These are phyloP conservation scores for Oncorhynchus nerka DNA, from an alignment of 2,113 vertebrate genomes.

Conservation along the genomic window DNA sequence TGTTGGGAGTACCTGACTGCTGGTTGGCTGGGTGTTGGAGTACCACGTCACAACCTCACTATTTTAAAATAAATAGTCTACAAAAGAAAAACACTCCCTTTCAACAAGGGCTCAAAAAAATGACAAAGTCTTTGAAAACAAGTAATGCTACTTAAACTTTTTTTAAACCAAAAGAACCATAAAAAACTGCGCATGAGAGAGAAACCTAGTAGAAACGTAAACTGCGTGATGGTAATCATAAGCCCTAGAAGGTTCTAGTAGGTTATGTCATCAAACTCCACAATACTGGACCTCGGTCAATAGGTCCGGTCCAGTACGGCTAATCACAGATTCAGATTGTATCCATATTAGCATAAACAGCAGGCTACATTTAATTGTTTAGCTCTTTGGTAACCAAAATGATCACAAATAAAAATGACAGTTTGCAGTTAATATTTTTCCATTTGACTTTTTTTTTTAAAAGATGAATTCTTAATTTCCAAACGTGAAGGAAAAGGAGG, in stretches of 20 bases:
- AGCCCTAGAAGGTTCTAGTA: slow-evolving; percentile 64
- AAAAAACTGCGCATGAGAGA: slow-evolving; percentile 78
- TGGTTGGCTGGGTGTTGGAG: slow-evolving; percentile 17
- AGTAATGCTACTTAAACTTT: slow-evolving; percentile 77
- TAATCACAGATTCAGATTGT: slow-evolving; percentile 34
- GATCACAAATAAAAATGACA: slow-evolving; percentile 65
- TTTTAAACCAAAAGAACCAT: slow-evolving; percentile 80
- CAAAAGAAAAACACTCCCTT: slow-evolving; percentile 68
- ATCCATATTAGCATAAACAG: slow-evolving; percentile 56
- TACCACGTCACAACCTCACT: slow-evolving; percentile 57
- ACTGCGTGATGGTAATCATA: slow-evolving; percentile 56
- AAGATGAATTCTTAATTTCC: slow-evolving; percentile 48
- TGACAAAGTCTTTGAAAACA: slow-evolving; percentile 79
- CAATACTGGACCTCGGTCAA: slow-evolving; percentile 9
- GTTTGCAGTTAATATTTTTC: slow-evolving; percentile 68
- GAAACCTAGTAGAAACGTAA: slow-evolving; percentile 76
- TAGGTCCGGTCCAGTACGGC: slow-evolving; percentile 11
- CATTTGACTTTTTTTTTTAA: slow-evolving; percentile 45
- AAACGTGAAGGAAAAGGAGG: slow-evolving; percentile 34
- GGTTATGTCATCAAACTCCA: slow-evolving; percentile 52
- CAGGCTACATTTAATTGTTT: slow-evolving; percentile 55
- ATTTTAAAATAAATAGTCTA: slow-evolving; percentile 90
- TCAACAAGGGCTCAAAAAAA: slow-evolving; percentile 73
- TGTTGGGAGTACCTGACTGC: slow-evolving; percentile 30
- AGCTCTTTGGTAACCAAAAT: slow-evolving; percentile 75